Conservation (phyloP, 2,113 vertebrate genomes). For the Baryphthengus martii region DNA sequence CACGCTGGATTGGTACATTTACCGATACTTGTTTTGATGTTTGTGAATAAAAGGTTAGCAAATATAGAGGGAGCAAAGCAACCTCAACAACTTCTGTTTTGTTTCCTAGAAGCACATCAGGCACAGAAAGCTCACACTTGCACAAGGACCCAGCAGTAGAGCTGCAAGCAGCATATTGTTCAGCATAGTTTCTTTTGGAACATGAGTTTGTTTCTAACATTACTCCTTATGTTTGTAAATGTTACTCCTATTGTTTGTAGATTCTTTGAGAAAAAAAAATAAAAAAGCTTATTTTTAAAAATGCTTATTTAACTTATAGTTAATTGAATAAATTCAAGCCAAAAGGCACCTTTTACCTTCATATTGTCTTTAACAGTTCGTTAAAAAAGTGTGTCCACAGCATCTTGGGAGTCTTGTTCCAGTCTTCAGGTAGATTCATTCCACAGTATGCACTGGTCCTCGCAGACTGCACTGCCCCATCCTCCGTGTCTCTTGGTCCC, state of each 20-base stretch:
- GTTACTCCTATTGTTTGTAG: not conserved
- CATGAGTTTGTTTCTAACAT: not conserved
- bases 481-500: not conserved
- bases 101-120: too few relatives aligned
- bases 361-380: not conserved
- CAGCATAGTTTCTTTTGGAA: not conserved
- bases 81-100: not conserved
- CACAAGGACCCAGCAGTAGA: not conserved
- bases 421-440: not conserved
- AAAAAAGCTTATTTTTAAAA: not conserved
- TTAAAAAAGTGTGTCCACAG: not conserved
- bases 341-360: not conserved
- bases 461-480: accelerated
- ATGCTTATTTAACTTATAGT: not conserved
- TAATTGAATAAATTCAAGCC: not conserved
- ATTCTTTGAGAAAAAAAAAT: not conserved
- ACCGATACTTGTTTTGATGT: not conserved
- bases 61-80: not conserved
- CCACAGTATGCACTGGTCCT: not conserved
- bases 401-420: not conserved
- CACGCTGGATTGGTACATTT: not conserved
- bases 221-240: not conserved
- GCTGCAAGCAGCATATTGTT: not conserved
- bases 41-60: not conserved
- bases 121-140: not conserved